Base-by-base conservation (phyloP, 2,888 invertebrate genomes). In the Clostera curtula region DNA sequence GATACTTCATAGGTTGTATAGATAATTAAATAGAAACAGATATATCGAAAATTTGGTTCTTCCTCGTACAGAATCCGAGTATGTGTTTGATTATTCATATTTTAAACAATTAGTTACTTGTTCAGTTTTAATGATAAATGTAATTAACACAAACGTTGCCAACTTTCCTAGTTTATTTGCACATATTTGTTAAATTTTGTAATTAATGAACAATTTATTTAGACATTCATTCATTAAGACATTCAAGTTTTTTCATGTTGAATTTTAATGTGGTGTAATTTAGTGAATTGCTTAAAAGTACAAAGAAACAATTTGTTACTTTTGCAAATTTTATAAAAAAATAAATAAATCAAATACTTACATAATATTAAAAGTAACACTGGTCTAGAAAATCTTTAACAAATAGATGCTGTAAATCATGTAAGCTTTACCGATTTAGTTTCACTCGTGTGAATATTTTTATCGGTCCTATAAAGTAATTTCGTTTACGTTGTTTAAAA, bases 321-420 rank as follows among this genome's bases (percentile, higher is more conserved):
- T 88, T 88, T 88, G 87, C 86, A 88, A 88, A 88, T 88, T 88
- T 88, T 88, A 88, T 88, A 80, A 85, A 82, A n/a, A n/a, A n/a
- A n/a, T n/a, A n/a, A n/a, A 48, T 74, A 73, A 80, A 72, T 59
- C 63, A 66, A 75, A 75, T 79, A 77, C 76, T n/a, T n/a, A n/a
- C n/a, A n/a, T n/a, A n/a, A 80, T 77, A 76, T 74, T 60, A 69
- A 74, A 67, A 58, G 43, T 67, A 67, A 63, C 65, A 60, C 57
- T 60, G 59, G 67, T 49, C 63, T 79, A 80, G 75, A 61, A 73
- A 70, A 76, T 69, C 51, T 76, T 65, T 70, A 79, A 65, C 56
- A 72, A 77, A 79, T 75, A 80, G 75, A 76, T 71, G 68, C 76
- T 76, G 63, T 77, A 71, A 57, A 60, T 72, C 73, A 60, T 65